Base-by-base conservation (phyloP, 1,140 invertebrate species). In the Psix sp. region DNA sequence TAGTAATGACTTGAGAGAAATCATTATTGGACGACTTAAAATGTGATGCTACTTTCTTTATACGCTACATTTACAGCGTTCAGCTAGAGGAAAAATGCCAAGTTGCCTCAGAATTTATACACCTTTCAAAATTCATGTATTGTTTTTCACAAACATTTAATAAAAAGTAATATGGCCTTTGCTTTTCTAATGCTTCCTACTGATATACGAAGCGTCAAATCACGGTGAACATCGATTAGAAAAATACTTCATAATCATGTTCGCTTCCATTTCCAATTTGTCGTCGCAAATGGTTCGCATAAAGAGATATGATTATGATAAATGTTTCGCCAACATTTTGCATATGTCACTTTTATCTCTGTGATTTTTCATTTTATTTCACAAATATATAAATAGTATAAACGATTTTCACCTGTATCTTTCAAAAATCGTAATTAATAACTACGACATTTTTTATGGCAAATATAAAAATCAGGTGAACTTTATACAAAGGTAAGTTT, bases 211-310 rank as follows among this genome's bases (percentile, higher is more conserved):
- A 36, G 18, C 17, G 16, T 56, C n/a, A 31, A 45, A 65, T 46
- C 18, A 26, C 26, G 21, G 49, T 49, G 18, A 62, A 49, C 36
- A 49, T 49, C 15, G 33, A 33, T 49, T 62, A 62, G 7, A 62
- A 62, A 62, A 62, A 62, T 62, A 49, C 18, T 40, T 60, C 17
- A 46, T 26, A 20, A 59, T 48, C 40, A 45, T 57, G 45, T 45
- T 45, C 40, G 40, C 40, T 36, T 29, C 24, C 20, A 36, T 45
- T 10, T 14, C 26, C 33, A 26, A 56, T 24, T 31, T 35, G 5
- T 11, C n/a, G 11, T 35, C 13, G n/a, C n/a, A n/a, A n/a, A n/a
- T n/a, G n/a, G n/a, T n/a, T 24, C 7, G 21, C 3, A 24, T 24
- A 24, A 4, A 24, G 7, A 24, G 7, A 4, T 3, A 24, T 24